Conservation (phyloP, 1,140 invertebrate genomes). For the Neodiprion virginianus region DNA sequence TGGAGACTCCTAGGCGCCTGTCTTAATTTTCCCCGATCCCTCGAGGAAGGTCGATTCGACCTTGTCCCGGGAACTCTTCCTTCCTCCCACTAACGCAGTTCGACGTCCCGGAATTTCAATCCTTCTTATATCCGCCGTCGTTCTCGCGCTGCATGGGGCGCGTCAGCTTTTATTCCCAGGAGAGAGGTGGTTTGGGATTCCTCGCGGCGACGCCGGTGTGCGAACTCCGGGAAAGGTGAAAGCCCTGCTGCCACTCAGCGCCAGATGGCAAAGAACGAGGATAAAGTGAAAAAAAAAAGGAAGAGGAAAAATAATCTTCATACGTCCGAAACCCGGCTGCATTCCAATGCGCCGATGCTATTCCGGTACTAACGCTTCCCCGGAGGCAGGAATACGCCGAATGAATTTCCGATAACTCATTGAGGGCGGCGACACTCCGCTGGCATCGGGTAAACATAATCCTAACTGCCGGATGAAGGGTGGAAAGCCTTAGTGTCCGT, state of each 20-base stretch:
- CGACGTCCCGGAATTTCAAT: not conserved
- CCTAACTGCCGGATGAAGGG: too few relatives aligned
- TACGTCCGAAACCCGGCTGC: too few relatives aligned
- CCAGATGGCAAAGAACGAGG: not conserved
- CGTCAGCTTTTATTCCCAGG: slow-evolving; percentile 4
- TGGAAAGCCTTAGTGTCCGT: too few relatives aligned
- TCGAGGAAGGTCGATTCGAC: not conserved
- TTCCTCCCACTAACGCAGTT: not conserved
- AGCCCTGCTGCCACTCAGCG: not conserved
- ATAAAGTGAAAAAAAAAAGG: not conserved
- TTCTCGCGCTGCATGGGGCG: not conserved
- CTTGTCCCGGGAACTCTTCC: not conserved
- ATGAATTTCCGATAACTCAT: too few relatives aligned
- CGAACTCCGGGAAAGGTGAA: not conserved
- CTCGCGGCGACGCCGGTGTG: not conserved
- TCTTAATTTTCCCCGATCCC: not conserved
- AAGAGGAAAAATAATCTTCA: not conserved
- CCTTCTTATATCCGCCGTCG: not conserved
- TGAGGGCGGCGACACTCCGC: too few relatives aligned
- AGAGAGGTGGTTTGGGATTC: not conserved
- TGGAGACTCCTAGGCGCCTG: not conserved
- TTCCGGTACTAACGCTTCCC: too few relatives aligned
- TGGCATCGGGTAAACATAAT: too few relatives aligned
- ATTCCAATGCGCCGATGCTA: too few relatives aligned
- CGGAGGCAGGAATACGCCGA: too few relatives aligned